These are phyloP conservation scores for Menura novaehollandiae DNA, from an alignment of 2,113 vertebrate genomes.

Conservation along the genomic window DNA sequence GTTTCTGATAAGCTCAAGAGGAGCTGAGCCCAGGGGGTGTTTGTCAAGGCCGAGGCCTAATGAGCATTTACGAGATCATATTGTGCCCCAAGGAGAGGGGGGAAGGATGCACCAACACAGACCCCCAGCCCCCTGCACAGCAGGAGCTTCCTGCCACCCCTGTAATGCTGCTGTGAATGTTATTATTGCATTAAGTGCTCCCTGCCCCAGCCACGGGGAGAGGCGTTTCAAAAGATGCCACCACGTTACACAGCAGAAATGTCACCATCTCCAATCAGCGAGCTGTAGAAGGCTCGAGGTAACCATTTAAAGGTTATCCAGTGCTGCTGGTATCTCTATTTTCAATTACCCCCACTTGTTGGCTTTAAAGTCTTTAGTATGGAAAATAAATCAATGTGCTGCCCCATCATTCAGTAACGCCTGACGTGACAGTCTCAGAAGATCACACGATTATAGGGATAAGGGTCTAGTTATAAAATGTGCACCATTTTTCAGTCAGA, in stretches of 20 bases:
- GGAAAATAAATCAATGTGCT: neutral
- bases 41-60: neutral
- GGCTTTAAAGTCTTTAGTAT: constrained; percentile 26
- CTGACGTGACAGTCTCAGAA: neutral
- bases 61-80: neutral
- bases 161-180: too few species aligned
- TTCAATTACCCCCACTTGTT: constrained; percentile 10
- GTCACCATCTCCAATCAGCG: neutral
- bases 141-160: neutral
- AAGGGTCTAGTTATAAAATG: constrained; percentile 45
- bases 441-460: constrained; percentile 37
- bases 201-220: neutral
- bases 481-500: constrained; percentile 56
- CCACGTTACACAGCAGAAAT: neutral
- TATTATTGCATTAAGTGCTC: neutral
- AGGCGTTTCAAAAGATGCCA: neutral
- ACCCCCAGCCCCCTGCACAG: neutral
- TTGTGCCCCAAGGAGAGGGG: neutral
- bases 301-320: neutral
- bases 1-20: neutral
- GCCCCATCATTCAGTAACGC: constrained; percentile 2
- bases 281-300: neutral
- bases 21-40: neutral
- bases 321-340: neutral
- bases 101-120: neutral